Base-by-base conservation (phyloP, 2,888 invertebrate genomes). In the Margaritifera margaritifera region DNA sequence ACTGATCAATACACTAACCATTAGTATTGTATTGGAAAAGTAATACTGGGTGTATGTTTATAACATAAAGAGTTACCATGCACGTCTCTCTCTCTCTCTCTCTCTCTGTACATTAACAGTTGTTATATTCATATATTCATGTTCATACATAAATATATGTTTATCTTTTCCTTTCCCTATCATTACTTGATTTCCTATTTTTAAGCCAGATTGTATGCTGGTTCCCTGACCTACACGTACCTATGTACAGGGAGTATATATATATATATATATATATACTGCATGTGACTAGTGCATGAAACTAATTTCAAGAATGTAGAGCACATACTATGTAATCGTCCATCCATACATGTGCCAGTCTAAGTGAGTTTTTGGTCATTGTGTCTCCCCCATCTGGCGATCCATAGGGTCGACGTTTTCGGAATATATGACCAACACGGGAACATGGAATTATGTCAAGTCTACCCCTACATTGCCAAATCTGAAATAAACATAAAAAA, bases 341-440 rank as follows among this genome's bases (percentile, higher is more conserved):
- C 94, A 99, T 94, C 99, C 99, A 99, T 0, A 99, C 98, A 83
- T 95, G 92, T 0, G 98, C 99, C 79, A 98, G 94, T 6, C 99
- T 92, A 83, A 98, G 92, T 0, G 98, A 97, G 90, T 99, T 99
- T 76, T 93, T 93, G 11, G 95, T 89, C 94, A 97, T 95, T 15
- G 95, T 95, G 78, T 94, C 93, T 89, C 98, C 98, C 18, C 95
- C 95, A 79, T 93, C 92, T 1, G 94, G 93, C 1, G 94, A 92
- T 0, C 95, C 95, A 87, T 99, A 99, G 0, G 99, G 99, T 31
- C 98, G 91, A n/a, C 97, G 92, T 80, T 94, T 94, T 61, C 99
- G 93, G 89, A 99, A 99, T 53, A 99, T 95, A 88, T 99, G 99
- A 0, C 98, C 99, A 0, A 99, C 96, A 25, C 98, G 92, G 53